Percentiles rank a stretch among this genome's conserved stretches.
Conservation (phyloP, 2,113 vertebrate genomes). For the Symphodus melops region DNA sequence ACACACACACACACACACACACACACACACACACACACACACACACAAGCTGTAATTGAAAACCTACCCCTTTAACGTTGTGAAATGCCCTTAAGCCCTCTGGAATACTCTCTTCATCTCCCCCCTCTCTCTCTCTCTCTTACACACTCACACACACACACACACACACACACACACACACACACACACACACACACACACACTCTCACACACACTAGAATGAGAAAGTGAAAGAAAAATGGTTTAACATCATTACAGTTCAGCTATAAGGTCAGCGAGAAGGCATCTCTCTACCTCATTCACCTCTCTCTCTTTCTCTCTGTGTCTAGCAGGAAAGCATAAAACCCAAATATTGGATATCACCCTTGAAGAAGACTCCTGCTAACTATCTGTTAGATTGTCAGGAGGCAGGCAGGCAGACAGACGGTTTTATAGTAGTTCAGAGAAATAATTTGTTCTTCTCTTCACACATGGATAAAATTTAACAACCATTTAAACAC, state of each 20-base stretch:
- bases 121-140: neutral
- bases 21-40: constrained; percentile 24
- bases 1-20: constrained; percentile 43
- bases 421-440: neutral
- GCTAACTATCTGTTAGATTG: constrained; percentile 41
- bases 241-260: constrained; percentile 52
- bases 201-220: constrained; percentile 9
- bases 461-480: no score
- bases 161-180: neutral
- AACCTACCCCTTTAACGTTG: constrained; percentile 62
- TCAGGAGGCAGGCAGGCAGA: neutral
- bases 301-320: constrained; percentile 10
- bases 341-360: constrained; percentile 36
- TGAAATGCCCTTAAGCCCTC: constrained; percentile 61
- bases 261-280: constrained; percentile 45
- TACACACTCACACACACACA: neutral
- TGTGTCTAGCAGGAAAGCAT: constrained; percentile 22
- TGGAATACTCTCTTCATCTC: constrained; percentile 50
- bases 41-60: constrained; percentile 62
- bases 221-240: constrained; percentile 12
- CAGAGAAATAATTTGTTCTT: neutral
- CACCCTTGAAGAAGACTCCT: constrained; percentile 28
- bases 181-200: constrained; percentile 11
- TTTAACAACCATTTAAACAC: no score
- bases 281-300: constrained; percentile 38